Base-by-base conservation (phyloP, 2,888 invertebrate species). In the Oligia fasciuncula region DNA sequence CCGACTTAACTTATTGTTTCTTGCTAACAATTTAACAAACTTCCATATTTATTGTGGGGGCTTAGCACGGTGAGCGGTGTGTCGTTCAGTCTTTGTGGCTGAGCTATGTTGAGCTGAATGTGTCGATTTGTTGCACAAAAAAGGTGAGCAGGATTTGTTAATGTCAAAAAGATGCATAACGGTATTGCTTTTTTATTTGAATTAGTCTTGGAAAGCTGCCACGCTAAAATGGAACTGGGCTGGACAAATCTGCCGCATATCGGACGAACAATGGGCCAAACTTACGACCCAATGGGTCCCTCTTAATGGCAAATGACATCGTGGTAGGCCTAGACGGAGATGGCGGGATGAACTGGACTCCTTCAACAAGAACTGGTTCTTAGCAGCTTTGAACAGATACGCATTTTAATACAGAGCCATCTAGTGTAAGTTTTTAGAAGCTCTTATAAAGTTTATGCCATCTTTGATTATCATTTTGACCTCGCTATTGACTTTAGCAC, bases 1-100 rank as follows among this genome's bases (percentile, higher is more conserved):
- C 90, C 83, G 90, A 90, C 90, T 90, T 91, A 90, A 91, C 88
- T 91, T 91, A 92, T 91, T 89, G 91, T 91, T 91, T 87, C 91
- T 91, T 87, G 80, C 79, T 82, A 82, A 79, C 81, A 74, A 88
- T 88, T 85, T 89, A 80, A 77, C 79, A 72, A 90, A 89, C 86
- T 90, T 90, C 54, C 80, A 71, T 89, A 85, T 88, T 90, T 90
- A 89, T 85, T 81, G 83, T 80, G 70, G 72, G 76, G 74, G 69
- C 67, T 87, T 78, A 73, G 82, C 23, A 78, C 75, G 73, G 69
- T 40, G 80, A 82, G 68, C 65, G 76, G 79, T 40, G 80, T 70
- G 82, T 79, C 67, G 81, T 77, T 76, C 29, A n/a, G 80, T n/a
- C 77, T 84, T 76, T 79, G 83, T n/a, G 80, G 77, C 71, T 77